Percentiles rank a stretch among this genome's conserved stretches.
Evolutionary conservation across 1,140 invertebrate genomes (phyloP).

Genomic region (Cataglyphis hispanica): DNA sequence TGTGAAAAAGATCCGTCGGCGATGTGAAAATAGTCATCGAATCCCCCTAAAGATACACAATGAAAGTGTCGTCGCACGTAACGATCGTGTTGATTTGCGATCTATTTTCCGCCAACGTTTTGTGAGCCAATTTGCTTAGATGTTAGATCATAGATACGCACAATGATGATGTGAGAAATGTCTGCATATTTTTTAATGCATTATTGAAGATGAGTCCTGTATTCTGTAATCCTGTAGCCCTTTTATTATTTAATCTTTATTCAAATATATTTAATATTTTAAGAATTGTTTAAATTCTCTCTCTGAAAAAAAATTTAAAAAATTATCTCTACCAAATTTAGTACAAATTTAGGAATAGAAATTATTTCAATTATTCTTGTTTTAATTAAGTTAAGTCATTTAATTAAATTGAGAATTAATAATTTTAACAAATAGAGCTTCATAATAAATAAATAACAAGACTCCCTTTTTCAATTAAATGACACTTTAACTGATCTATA

Average conservation of each 20-base stretch:
- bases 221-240: no score
- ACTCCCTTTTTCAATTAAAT: not conserved
- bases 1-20: constrained; percentile 25
- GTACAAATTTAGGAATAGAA: not conserved
- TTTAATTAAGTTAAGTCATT: not conserved
- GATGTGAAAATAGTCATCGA: constrained; percentile 45
- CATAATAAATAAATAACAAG: not conserved
- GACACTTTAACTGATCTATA: not conserved
- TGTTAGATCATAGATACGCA: not conserved
- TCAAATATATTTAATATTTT: not conserved
- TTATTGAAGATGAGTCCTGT: not conserved
- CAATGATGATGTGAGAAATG: not conserved
- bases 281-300: not conserved
- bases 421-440: constrained; percentile 3
- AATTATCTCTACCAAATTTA: not conserved
- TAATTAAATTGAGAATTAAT: constrained; percentile 13
- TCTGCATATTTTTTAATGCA: not conserved
- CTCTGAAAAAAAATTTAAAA: not conserved
- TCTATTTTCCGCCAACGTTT: not conserved
- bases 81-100: not conserved
- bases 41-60: constrained; percentile 8
- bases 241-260: constrained; percentile 14
- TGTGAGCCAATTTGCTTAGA: not conserved
- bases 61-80: constrained; percentile 24
- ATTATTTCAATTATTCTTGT: not conserved